Evolutionary conservation across 2,113 vertebrate genomes (phyloP), one percentile per base, ranked within the genome.

Genomic region (Copsychus sechellarum): DNA sequence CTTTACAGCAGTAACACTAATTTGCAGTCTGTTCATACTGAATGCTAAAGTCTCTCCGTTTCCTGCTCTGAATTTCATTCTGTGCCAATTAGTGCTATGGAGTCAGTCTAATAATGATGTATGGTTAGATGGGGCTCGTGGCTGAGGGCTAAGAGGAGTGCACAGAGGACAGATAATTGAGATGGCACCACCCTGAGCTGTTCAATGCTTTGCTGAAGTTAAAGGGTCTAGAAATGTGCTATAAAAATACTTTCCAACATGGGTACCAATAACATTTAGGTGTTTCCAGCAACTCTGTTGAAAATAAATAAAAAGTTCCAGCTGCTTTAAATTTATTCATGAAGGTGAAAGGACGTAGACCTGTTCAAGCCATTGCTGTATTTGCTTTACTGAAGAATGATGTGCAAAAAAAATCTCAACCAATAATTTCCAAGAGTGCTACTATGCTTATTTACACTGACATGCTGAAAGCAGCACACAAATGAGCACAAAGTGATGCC

Each of bases 71-170:
- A 90, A 94, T 97, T 96, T 94, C 94, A 97, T 94, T 94, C 81
- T 53, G 71, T 95, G 95, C 95, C 97, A 97, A 96, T 98, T 97
- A 98, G 85, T 53, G 73, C 20, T 42, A 34, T 60, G 92, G 95
- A 97, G 86, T 91, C 86, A 83, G 72, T 54, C 83, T 96, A 97
- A 96, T 89, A 93, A 92, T 94, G 96, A 98, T 95, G 92, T 48
- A 94, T 95, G 77, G 95, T 83, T 91, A 87, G 50, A 89, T 1
- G 0, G 61, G 88, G 29, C 11, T 26, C 14, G 36, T 12, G 8
- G 40, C 84, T 86, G 84, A 54, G 69, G 25, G 34, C 87, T n/a
- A 25, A 81, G 66, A 70, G 88, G 80, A 89, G 94, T 50, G 73
- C 53, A 29, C 14, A 18, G 84, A 65, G 76, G 64, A 87, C 38